Percentiles rank a stretch among this genome's conserved stretches.
Evolutionary conservation across 2,113 vertebrate species (phyloP).

Genomic region (Ginglymostoma cirratum): DNA sequence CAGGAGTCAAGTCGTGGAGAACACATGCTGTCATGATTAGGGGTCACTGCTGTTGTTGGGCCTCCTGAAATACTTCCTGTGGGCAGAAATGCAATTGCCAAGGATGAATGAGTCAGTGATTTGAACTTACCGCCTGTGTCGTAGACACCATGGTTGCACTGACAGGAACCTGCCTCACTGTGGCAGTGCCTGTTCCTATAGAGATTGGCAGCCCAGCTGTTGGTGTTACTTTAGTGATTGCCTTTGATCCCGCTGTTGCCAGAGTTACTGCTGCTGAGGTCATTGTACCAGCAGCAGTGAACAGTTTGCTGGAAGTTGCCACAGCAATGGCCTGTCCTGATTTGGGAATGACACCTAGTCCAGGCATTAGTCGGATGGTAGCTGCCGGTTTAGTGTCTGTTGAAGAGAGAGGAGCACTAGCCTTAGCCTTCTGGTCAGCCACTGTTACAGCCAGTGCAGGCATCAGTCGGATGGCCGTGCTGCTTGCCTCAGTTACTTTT

Average conservation of each 20-base stretch:
- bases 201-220: slow-evolving; percentile 66
- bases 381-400: slow-evolving; percentile 74
- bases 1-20: neutral
- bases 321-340: slow-evolving; percentile 78
- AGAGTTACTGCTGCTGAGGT: slow-evolving; percentile 71
- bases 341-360: slow-evolving; percentile 85
- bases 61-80: neutral
- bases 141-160: slow-evolving; percentile 76
- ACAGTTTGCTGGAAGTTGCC: slow-evolving; percentile 66
- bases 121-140: slow-evolving; percentile 73
- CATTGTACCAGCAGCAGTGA: slow-evolving; percentile 49
- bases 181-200: slow-evolving; percentile 66
- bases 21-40: neutral
- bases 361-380: slow-evolving; percentile 89
- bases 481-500: slow-evolving; percentile 64
- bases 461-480: slow-evolving; percentile 81
- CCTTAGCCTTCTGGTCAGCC: slow-evolving; percentile 79
- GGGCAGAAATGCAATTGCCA: neutral
- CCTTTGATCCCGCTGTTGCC: slow-evolving; percentile 68
- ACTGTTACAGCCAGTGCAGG: slow-evolving; percentile 79
- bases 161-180: slow-evolving; percentile 81
- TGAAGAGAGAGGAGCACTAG: slow-evolving; percentile 63
- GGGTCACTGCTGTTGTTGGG: neutral
- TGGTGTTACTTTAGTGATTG: slow-evolving; percentile 66
- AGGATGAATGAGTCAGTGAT: no score